Base-by-base conservation (phyloP, 2,797 vertebrate species). In the Pangasius mekongensis region DNA sequence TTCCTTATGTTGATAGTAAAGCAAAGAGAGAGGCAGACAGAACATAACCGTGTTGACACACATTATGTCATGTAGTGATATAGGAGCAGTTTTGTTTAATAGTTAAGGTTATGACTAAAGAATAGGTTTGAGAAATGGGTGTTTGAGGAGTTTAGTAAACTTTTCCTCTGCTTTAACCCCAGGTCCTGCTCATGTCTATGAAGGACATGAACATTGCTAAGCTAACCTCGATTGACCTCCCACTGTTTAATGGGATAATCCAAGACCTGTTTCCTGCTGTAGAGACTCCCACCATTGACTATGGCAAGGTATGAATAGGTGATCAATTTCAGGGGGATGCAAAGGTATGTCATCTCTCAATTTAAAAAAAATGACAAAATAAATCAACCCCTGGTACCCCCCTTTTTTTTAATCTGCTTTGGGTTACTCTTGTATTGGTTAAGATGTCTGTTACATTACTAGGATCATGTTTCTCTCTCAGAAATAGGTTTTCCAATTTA, bases 171-270 rank as follows among this genome's bases (percentile, higher is more conserved):
- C 43, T 88, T 84, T 69, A 6, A 86, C 76, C 60, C 71, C 89
- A 98, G 98, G 93, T 98, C 71, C 94, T 98, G 49, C 93, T 98
- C 39, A 97, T 97, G 94, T 97, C 97, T 0, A 97, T 98, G 96
- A 97, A 97, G 88, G 97, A 98, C 90, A 97, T 98, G 97, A 98
- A 98, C 85, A 95, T 97, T 0, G 96, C 97, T 89, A 98, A 97
- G 90, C 94, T 98, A 86, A 95, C 96, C 0, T 96, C 96, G 0
- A 39, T 92, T 0, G 98, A 98, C 14, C 91, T 97, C 69, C 97
- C 97, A 0, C 91, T 98, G 81, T 98, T 98, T 90, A 96, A 90
- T 13, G 97, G 96, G 71, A 97, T 98, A 47, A 92, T 93, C 76
- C 97, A 97, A 87, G 98, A 98, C 89, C 94, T 98, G 60, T 98